A percentile compares a stretch with the other conserved stretches of the same genome.
Evolutionary conservation across 1,140 invertebrate genomes (phyloP).

Genomic region (Octopus bimaculoides): DNA sequence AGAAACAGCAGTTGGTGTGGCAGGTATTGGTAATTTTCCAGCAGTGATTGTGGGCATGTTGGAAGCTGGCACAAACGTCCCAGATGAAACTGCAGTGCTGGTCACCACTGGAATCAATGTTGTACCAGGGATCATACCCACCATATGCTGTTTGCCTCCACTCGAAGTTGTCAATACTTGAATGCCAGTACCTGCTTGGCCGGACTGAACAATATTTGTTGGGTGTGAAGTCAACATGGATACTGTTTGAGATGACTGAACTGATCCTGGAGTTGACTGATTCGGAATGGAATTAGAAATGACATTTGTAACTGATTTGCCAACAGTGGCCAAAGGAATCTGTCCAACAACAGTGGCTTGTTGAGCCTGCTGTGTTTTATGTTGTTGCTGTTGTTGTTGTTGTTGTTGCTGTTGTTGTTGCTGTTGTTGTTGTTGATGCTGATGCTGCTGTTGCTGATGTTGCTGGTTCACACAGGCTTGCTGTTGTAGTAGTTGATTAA

Average conservation of each 20-base stretch:
- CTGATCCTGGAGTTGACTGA: not conserved
- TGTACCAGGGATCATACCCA: slow-evolving; percentile 9
- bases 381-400: too few relatives aligned
- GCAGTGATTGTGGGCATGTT: not conserved
- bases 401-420: too few relatives aligned
- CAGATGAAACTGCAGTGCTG: not conserved
- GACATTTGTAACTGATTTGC: not conserved
- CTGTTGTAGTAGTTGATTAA: not conserved
- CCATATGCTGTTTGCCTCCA: slow-evolving; percentile 3
- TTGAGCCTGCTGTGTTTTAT: not conserved
- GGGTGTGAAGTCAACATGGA: slow-evolving; percentile 9
- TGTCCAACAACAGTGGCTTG: not conserved
- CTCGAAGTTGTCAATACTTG: slow-evolving; percentile 11
- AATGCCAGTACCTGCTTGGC: slow-evolving; percentile 2
- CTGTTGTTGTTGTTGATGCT: too few relatives aligned
- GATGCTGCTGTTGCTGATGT: too few relatives aligned
- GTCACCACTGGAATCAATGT: not conserved
- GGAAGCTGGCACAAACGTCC: not conserved
- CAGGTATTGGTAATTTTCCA: slow-evolving; percentile 12
- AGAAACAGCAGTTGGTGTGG: slow-evolving; percentile 26
- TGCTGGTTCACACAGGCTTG: too few relatives aligned
- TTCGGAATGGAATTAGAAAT: slow-evolving; percentile 3
- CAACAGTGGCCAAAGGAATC: slow-evolving; percentile 5
- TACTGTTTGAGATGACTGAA: not conserved
- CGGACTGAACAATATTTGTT: slow-evolving; percentile 13